These are phyloP conservation scores for Protosalanx chinensis DNA, from an alignment of 2,797 vertebrate species.

Conservation along the genomic window DNA sequence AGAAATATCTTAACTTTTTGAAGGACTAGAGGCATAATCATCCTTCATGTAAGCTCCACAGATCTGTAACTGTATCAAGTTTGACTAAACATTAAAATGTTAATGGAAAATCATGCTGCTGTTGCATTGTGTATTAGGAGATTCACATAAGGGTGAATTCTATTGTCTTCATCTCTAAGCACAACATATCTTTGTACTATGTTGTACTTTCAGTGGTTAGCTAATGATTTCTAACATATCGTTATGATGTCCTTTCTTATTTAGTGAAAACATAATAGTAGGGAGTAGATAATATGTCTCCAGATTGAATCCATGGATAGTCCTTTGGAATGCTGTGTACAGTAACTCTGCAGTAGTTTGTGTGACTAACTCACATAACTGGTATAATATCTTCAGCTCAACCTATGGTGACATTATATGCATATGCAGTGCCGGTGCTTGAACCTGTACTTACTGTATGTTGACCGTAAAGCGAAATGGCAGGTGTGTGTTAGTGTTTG, in stretches of 20 bases:
- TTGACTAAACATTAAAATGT: conserved; percentile 13
- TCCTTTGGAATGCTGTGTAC: conserved; percentile 3
- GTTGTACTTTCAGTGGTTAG: neutral
- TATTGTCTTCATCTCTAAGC: conserved; percentile 7
- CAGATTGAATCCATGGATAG: conserved; percentile 6
- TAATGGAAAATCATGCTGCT: conserved; percentile 20
- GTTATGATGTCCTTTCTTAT: conserved; percentile 5
- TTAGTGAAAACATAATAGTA: conserved; percentile 1
- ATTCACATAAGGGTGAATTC: neutral
- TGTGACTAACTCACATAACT: conserved; percentile 14
- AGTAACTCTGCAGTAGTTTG: conserved; percentile 11
- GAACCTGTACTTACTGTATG: conserved; percentile 3
- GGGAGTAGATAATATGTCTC: conserved; percentile 1
- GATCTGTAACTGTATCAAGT: neutral
- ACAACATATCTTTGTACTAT: neutral
- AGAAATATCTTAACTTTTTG: neutral
- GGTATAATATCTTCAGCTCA: conserved; percentile 2
- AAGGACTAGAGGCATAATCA: neutral
- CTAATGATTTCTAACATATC: neutral
- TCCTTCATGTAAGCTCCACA: conserved; percentile 5
- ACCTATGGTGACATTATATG: neutral
- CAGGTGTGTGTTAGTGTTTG: conserved; percentile 12
- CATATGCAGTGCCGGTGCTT: conserved; percentile 24
- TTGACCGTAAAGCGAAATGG: conserved; percentile 11
- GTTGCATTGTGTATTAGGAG: conserved; percentile 1